phyloP scores from a whole-genome alignment of 1,140 invertebrate species.

The Drosophila ogumai region DNA sequence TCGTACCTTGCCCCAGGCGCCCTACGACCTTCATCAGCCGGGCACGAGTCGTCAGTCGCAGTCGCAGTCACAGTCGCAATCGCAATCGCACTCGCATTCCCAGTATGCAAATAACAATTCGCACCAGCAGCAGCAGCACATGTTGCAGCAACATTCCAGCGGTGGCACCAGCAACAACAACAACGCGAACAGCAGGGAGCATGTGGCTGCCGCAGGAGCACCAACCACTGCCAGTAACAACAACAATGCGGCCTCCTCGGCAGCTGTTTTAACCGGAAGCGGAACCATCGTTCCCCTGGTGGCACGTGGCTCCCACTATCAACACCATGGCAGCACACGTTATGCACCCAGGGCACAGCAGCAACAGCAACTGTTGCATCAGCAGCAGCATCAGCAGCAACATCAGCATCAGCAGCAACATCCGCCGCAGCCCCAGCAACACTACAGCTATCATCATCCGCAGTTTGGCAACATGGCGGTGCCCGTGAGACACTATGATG shows the following conservation, averaged over 20 bases:
- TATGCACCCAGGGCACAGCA: constrained; percentile 65
- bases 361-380: constrained; percentile 53
- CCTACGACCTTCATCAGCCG: constrained; percentile 58
- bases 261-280: constrained; percentile 69
- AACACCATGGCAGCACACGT: constrained; percentile 57
- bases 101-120: constrained; percentile 61
- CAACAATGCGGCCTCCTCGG: constrained; percentile 66
- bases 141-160: constrained; percentile 58
- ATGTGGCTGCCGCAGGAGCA: constrained; percentile 35
- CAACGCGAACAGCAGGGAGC: constrained; percentile 26
- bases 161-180: constrained; percentile 58
- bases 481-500: constrained; percentile 27
- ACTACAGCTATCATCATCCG: constrained; percentile 42
- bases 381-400: constrained; percentile 43
- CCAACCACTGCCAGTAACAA: constrained; percentile 57
- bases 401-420: constrained; percentile 44
- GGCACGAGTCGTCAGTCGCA: constrained; percentile 64
- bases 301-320: constrained; percentile 61
- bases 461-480: constrained; percentile 41
- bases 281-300: constrained; percentile 69
- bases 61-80: constrained; percentile 14
- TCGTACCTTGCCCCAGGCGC: constrained; percentile 42
- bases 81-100: constrained; percentile 25
- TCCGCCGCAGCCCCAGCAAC: constrained; percentile 25
- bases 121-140: constrained; percentile 63